Evolutionary conservation across 2,113 vertebrate genomes (phyloP).

Genomic region (Aix galericulata): DNA sequence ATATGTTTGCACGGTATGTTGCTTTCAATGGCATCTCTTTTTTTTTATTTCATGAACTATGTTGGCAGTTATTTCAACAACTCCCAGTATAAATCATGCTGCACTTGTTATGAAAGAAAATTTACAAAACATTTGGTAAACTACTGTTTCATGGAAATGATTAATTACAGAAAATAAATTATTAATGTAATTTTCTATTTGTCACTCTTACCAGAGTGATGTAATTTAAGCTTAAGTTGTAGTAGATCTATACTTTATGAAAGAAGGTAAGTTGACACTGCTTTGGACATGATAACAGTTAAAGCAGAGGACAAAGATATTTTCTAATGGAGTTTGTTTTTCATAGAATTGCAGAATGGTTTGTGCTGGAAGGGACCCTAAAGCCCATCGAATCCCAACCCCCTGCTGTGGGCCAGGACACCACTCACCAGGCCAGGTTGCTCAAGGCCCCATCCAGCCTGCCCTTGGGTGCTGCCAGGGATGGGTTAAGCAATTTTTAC

Average conservation of each 20-base stretch:
- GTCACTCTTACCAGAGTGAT: neutral
- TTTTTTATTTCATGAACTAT: neutral
- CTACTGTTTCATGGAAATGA: neutral
- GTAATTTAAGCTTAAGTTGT: neutral
- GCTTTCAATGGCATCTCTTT: neutral
- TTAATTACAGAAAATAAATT: neutral
- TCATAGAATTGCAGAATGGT: too few relatives aligned
- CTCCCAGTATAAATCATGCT: neutral
- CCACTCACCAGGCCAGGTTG: neutral
- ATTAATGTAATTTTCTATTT: neutral
- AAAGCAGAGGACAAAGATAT: neutral
- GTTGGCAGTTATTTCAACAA: neutral
- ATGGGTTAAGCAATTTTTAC: neutral
- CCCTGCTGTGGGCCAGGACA: neutral
- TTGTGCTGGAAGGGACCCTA: too few relatives aligned
- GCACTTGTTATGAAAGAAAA: neutral
- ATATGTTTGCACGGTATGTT: neutral
- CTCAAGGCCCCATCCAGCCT: neutral
- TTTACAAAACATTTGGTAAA: neutral
- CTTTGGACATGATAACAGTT: neutral
- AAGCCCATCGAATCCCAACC: too few relatives aligned
- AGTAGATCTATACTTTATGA: neutral
- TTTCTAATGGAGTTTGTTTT: neutral
- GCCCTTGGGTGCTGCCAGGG: neutral
- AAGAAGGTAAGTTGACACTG: neutral